Evolutionary conservation across 2,888 invertebrate species (phyloP), one percentile per base, ranked within the genome.

Genomic region (Isoperla grammatica): DNA sequence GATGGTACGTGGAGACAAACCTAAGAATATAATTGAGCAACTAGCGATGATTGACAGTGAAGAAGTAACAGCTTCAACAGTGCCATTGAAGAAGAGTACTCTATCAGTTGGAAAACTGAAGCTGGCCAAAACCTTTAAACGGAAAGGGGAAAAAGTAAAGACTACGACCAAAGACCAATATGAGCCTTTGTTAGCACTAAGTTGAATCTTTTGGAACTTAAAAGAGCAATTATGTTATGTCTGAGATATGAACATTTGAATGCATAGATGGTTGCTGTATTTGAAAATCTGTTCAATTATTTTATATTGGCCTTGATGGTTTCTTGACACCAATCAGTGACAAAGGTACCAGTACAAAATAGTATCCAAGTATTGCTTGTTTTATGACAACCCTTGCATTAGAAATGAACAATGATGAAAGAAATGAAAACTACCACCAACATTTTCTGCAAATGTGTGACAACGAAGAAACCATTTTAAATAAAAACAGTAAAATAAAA

Each of bases 21-120:
- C 85, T 2, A 87, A 88, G 69, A 91, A 91, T 71, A 91, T 91
- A 57, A 85, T 90, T 65, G 91, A 91, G 72, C 88, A 88, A 57
- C 73, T 91, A 65, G 83, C 85, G 66, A 78, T 87, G 71, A 74
- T 90, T 6, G 91, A 91, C 68, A 76, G 82, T 55, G 59, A 66
- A 46, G 42, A 54, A 23, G 42, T 9, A 35, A 39, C 15, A 13
- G 55, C 13, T 1, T 13, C 17, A 9, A 55, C 50, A 12, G 46
- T 42, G 6, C 45, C 39, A 59, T 59, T 8, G 60, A 66, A 13
- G 64, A 66, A 53, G 53, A 70, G 74, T 59, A 81, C 71, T 68
- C 67, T 79, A 64, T 83, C 83, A 63, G 85, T 84, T 71, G 75
- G 80, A 46, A 88, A 87, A 73, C 76, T 80, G 60, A 88, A 88